Conservation (phyloP, 2,888 invertebrate species). For the Synergus itoensis region DNA sequence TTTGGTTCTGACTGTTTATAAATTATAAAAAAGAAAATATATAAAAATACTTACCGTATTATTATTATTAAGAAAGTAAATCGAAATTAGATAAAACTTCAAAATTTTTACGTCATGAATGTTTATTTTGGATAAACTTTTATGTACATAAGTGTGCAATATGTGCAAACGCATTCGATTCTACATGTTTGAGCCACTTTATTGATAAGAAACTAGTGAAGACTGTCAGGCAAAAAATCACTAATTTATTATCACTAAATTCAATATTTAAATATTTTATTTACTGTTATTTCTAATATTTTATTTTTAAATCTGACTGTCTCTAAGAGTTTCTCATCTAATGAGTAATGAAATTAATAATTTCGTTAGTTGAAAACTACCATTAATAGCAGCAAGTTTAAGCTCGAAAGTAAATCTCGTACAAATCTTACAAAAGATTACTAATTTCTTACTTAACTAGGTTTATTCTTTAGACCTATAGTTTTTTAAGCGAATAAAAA, state of each 20-base stretch:
- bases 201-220: constrained; percentile 7
- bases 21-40: constrained; percentile 58
- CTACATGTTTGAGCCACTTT: neutral
- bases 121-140: constrained; percentile 30
- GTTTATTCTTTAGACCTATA: constrained; percentile 5
- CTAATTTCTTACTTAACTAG: constrained; percentile 10
- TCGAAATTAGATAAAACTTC: neutral
- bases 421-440: constrained; percentile 14
- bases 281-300: neutral
- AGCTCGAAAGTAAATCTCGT: neutral
- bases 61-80: neutral
- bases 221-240: neutral
- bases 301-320: neutral
- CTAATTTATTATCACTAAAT: constrained; percentile 13
- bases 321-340: neutral
- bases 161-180: constrained; percentile 25
- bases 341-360: neutral
- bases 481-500: constrained; percentile 57
- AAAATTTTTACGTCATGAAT: neutral
- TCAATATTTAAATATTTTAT: constrained; percentile 9
- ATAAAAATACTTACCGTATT: constrained; percentile 57
- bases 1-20: no score
- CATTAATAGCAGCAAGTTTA: neutral
- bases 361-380: neutral
- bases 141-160: constrained; percentile 6